Conservation (phyloP, 2,113 vertebrate species). For the human (Homo sapiens) region DNA sequence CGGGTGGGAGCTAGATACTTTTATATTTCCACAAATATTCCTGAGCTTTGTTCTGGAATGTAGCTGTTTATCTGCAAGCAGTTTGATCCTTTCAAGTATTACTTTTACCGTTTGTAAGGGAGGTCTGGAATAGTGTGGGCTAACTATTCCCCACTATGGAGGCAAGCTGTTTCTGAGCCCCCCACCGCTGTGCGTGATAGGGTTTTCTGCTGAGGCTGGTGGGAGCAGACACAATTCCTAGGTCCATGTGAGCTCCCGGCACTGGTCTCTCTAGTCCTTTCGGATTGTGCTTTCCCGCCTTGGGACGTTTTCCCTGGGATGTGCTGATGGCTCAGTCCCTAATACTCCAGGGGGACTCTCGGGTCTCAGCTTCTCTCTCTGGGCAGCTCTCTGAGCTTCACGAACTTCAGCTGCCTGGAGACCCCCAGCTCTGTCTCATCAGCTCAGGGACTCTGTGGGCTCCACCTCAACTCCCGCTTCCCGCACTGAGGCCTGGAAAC, state of each 20-base stretch:
- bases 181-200: accelerated
- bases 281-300: not conserved
- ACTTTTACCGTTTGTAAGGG: not conserved
- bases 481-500: not conserved
- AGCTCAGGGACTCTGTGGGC: not conserved
- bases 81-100: not conserved
- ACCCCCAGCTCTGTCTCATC: not conserved
- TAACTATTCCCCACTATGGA: not conserved
- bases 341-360: not conserved
- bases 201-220: not conserved
- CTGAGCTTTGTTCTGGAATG: not conserved
- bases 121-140: not conserved
- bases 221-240: not conserved
- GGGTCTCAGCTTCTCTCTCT: not conserved
- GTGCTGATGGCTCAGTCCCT: not conserved
- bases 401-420: not conserved
- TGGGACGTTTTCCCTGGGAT: accelerated
- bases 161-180: not conserved
- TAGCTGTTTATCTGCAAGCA: not conserved
- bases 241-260: not conserved
- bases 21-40: not conserved
- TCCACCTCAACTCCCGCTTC: not conserved
- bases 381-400: accelerated
- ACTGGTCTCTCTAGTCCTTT: accelerated
- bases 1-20: not conserved